Evolutionary conservation across 2,797 vertebrate species (phyloP).

Genomic region (Galago senegalensis): DNA sequence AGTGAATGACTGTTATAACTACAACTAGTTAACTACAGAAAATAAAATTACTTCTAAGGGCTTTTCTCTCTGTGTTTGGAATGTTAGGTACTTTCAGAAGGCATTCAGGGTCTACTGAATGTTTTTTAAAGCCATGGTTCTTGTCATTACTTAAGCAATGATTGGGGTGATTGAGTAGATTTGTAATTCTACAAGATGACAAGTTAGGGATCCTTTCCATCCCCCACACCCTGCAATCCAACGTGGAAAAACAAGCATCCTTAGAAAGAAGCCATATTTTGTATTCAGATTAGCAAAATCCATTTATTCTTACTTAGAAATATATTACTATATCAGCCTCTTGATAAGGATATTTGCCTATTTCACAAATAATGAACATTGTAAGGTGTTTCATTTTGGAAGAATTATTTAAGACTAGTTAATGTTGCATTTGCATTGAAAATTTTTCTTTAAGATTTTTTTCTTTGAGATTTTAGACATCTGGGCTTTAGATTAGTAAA

Average conservation of each 20-base stretch:
- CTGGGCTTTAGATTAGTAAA: slow-evolving; percentile 51
- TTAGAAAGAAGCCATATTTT: slow-evolving; percentile 34
- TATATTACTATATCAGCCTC: not conserved
- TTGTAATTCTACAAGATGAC: slow-evolving; percentile 39
- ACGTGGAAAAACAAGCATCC: slow-evolving; percentile 27
- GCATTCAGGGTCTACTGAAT: slow-evolving; percentile 52
- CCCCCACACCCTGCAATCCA: not conserved
- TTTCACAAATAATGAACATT: slow-evolving; percentile 25
- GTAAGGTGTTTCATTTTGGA: slow-evolving; percentile 15
- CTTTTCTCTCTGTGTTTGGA: slow-evolving; percentile 56
- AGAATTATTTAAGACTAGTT: slow-evolving; percentile 60
- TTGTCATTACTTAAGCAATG: slow-evolving; percentile 54
- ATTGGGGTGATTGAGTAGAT: slow-evolving; percentile 35
- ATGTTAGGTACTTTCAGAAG: slow-evolving; percentile 65
- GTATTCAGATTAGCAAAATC: not conserved
- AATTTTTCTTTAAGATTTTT: not conserved
- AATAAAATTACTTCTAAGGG: slow-evolving; percentile 62
- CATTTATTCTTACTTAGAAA: not conserved
- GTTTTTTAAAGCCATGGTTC: not conserved
- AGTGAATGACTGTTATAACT: slow-evolving; percentile 56
- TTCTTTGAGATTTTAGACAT: slow-evolving; percentile 52
- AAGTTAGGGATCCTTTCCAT: not conserved
- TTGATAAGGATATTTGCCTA: not conserved
- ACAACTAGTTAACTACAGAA: slow-evolving; percentile 64
- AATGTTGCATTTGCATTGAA: slow-evolving; percentile 36